phyloP scores from a whole-genome alignment of 1,140 invertebrate genomes.

The Bombus waltoni region DNA sequence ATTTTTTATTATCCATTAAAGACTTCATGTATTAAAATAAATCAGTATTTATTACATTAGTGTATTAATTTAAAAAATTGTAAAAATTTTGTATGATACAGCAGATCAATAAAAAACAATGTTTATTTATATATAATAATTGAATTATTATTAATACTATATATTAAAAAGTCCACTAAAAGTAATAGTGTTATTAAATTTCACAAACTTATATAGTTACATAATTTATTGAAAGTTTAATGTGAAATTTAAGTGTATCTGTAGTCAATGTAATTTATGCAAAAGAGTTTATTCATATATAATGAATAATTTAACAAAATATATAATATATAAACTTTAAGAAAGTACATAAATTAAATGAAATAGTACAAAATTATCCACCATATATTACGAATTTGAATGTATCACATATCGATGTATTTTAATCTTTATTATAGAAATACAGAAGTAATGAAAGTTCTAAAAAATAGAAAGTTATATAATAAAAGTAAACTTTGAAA shows the following conservation, averaged over 20 bases:
- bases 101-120: not conserved
- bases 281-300: constrained; percentile 41
- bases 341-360: constrained; percentile 25
- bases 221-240: no score
- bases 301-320: constrained; percentile 50
- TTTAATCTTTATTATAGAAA: not conserved
- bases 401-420: constrained; percentile 30
- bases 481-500: not conserved
- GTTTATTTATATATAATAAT: not conserved
- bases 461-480: not conserved
- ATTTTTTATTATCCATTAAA: not conserved
- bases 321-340: constrained; percentile 24
- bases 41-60: not conserved
- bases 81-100: not conserved
- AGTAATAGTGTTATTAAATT: no score
- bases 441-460: not conserved
- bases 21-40: not conserved
- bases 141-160: no score
- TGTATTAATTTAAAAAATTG: not conserved
- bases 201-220: no score
- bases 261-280: not conserved
- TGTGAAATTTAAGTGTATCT: not conserved
- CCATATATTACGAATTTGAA: constrained; percentile 19
- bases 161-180: no score
- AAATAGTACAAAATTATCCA: constrained; percentile 14